Conservation (phyloP, 1,140 invertebrate genomes). For the Idris sp. region DNA sequence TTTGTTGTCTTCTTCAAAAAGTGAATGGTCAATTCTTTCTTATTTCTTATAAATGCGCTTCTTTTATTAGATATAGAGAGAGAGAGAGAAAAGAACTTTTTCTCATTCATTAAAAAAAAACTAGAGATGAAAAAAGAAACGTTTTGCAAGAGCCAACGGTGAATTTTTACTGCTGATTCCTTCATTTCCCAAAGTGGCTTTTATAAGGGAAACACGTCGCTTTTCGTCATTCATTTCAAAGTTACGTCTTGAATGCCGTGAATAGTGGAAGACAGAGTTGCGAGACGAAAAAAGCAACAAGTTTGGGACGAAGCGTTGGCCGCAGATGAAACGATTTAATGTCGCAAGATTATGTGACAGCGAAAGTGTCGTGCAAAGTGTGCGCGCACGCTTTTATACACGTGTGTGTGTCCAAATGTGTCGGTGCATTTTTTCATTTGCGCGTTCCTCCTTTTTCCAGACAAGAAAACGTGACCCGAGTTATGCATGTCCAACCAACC, state of each 20-base stretch:
- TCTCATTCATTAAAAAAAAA: too few species aligned
- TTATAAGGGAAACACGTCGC: constrained; percentile 50
- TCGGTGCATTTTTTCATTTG: not conserved
- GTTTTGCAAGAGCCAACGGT: too few species aligned
- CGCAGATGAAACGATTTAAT: constrained; percentile 54
- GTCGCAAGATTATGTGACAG: constrained; percentile 38
- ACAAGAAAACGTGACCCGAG: constrained; percentile 7
- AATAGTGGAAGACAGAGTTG: constrained; percentile 25
- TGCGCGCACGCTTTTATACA: too few species aligned
- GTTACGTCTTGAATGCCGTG: constrained; percentile 43
- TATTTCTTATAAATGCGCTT: too few species aligned
- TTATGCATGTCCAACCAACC: constrained; percentile 1
- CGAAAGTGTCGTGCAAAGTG: constrained; percentile 27
- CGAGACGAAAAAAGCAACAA: constrained; percentile 48
- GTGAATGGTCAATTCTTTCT: too few species aligned
- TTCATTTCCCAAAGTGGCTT: constrained; percentile 46
- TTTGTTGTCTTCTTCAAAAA: too few species aligned
- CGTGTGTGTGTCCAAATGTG: constrained; percentile 11
- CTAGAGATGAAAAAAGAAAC: too few species aligned
- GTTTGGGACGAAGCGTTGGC: constrained; percentile 18
- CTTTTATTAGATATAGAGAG: too few species aligned
- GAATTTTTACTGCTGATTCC: constrained; percentile 48
- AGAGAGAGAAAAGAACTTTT: too few species aligned
- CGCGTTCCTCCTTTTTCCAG: not conserved
- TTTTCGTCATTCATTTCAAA: constrained; percentile 45